phyloP scores from a whole-genome alignment of 2,888 invertebrate species.

The Pristionchus maxplancki region DNA sequence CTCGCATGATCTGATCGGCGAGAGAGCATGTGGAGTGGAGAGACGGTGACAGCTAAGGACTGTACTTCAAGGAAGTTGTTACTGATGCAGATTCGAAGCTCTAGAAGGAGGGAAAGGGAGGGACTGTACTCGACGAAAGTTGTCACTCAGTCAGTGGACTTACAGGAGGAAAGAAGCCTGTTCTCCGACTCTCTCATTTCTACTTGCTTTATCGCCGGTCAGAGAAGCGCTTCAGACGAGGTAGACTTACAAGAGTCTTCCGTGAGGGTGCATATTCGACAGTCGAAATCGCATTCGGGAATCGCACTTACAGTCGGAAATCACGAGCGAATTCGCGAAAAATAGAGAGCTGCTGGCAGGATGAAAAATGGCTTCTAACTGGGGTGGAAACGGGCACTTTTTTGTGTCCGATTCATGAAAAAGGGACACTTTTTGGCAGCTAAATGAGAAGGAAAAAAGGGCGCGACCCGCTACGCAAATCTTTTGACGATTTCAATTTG shows the following conservation, averaged over 20 bases:
- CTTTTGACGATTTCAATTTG: constrained; percentile 35
- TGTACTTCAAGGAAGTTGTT: too few relatives aligned
- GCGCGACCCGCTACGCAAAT: not conserved
- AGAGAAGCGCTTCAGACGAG: too few relatives aligned
- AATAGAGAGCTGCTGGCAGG: not conserved
- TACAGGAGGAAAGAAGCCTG: too few relatives aligned
- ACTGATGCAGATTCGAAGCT: too few relatives aligned
- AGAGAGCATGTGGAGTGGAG: too few relatives aligned
- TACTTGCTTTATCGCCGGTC: too few relatives aligned
- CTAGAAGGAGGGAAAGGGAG: not conserved
- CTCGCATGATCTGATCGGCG: too few relatives aligned
- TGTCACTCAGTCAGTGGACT: not conserved
- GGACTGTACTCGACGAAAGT: not conserved
- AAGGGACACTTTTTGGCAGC: not conserved
- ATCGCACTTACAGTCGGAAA: not conserved
- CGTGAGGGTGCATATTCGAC: not conserved
- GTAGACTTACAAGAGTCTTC: not conserved
- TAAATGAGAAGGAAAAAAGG: not conserved
- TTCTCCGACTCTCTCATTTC: too few relatives aligned
- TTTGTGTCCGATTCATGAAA: not conserved
- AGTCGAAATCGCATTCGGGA: not conserved
- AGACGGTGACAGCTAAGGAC: not conserved
- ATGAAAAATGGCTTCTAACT: too few relatives aligned
- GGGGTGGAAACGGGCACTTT: too few relatives aligned
- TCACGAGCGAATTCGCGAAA: not conserved